These are phyloP conservation scores for Seira musarum DNA, from an alignment of 2,888 invertebrate species.

Conservation along the genomic window DNA sequence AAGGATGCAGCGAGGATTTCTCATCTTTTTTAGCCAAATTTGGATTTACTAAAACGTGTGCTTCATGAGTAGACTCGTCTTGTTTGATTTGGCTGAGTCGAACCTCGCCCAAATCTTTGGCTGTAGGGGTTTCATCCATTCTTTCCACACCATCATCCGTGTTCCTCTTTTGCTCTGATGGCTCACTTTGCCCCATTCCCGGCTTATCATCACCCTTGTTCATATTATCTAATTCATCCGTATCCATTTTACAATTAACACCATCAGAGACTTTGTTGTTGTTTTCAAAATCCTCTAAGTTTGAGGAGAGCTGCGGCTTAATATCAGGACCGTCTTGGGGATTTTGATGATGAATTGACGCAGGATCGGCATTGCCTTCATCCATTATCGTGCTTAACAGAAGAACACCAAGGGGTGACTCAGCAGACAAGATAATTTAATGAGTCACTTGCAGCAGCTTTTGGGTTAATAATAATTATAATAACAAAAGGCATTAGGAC, in stretches of 20 bases:
- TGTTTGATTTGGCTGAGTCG: slow-evolving; percentile 46
- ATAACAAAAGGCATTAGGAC: background rate
- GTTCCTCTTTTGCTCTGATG: background rate
- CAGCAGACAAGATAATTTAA: background rate
- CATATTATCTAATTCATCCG: slow-evolving; percentile 5
- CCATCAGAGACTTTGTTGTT: slow-evolving; percentile 39
- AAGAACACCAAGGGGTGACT: too few relatives aligned
- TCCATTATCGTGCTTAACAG: background rate
- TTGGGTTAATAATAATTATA: background rate
- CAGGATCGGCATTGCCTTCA: background rate
- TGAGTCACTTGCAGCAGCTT: background rate
- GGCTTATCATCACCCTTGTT: background rate
- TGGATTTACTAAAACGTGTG: background rate
- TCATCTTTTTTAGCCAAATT: slow-evolving; percentile 23
- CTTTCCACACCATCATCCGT: too few relatives aligned
- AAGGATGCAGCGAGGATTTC: background rate
- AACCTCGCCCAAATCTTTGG: slow-evolving; percentile 48
- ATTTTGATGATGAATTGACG: background rate
- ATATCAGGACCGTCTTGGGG: background rate
- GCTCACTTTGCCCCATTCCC: slow-evolving; percentile 27
- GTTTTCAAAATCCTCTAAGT: slow-evolving; percentile 51
- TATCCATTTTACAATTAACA: slow-evolving; percentile 25
- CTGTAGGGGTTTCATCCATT: background rate
- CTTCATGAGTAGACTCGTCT: slow-evolving; percentile 11
- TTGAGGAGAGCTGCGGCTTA: background rate